Evolutionary conservation across 1,140 invertebrate species (phyloP), one percentile per base, ranked within the genome.

Genomic region (Steinernema feltiae): DNA sequence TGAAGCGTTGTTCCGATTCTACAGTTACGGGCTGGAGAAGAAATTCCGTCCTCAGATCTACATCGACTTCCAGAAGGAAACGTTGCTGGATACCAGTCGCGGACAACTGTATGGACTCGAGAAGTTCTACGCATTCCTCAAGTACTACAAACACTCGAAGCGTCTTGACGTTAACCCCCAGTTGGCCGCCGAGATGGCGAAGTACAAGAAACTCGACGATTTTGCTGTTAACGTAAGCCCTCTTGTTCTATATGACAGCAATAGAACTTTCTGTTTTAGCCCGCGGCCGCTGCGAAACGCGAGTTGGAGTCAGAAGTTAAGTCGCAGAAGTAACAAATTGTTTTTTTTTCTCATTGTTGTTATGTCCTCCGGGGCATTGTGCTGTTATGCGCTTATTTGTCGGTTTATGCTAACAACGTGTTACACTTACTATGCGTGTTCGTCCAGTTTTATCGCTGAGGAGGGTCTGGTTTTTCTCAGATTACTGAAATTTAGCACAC

Each of bases 61-160:
- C 88, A 90, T 93, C 87, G 93, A 98, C 86, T 99, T 99, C 89
- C 94, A 98, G 88, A 89, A 90, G 69, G 96, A 98, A 88, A 97
- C 94, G 0, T 90, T 97, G 18, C 89, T 89, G 82, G 97, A 99
- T 88, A 94, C 93, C 87, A 92, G 96, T 87, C 91, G 89, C 86
- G 93, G 94, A 88, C 94, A 98, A 88, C 88, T 98, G 24, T 99
- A 98, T 89, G 97, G 96, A 48, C 88, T 99, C 69, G 97, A 99
- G 88, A 99, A 99, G 87, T 99, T 98, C 88, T 98, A 95, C 94
- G 95, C 95, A 48, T 98, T 98, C 89, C 88, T 96, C 2, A 97
- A 97, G 87, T 88, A 88, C 87, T 87, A 80, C 75, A 94, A 92
- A 86, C 90, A 92, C 80, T 90, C 91, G 21, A 78, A 73, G 30